phyloP scores from a whole-genome alignment of 2,113 vertebrate species.

The Caranx melampygus region DNA sequence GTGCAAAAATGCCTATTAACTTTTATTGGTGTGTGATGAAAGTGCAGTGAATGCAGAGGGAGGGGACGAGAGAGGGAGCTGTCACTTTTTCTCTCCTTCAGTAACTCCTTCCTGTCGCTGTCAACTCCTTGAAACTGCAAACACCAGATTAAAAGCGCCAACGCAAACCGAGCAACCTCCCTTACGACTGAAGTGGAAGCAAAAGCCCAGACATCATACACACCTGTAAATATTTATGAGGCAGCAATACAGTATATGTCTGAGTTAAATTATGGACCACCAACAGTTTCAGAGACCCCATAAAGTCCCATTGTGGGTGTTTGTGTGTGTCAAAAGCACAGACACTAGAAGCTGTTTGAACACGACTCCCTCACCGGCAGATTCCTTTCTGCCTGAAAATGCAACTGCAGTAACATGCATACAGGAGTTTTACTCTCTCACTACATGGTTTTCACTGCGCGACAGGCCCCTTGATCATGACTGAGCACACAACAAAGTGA shows the following conservation, averaged over 20 bases:
- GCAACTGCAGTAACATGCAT: slow-evolving; percentile 9
- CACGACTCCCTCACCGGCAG: slow-evolving; percentile 10
- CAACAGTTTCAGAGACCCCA: slow-evolving; percentile 45
- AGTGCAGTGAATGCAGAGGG: slow-evolving; percentile 39
- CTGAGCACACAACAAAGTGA: slow-evolving; percentile 59
- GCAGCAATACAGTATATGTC: slow-evolving; percentile 20
- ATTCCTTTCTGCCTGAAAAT: slow-evolving; percentile 37
- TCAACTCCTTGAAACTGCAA: slow-evolving; percentile 27
- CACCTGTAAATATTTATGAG: slow-evolving; percentile 72
- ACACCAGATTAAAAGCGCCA: slow-evolving; percentile 25
- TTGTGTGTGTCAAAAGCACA: slow-evolving; percentile 8
- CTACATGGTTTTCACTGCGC: slow-evolving; percentile 17
- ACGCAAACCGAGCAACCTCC: neutral
- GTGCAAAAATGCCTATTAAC: slow-evolving; percentile 59
- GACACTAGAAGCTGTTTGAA: slow-evolving; percentile 37
- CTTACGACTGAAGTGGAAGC: slow-evolving; percentile 10
- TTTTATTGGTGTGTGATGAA: slow-evolving; percentile 74
- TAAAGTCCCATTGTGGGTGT: slow-evolving; percentile 13
- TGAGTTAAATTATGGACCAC: slow-evolving; percentile 56
- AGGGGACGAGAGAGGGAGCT: slow-evolving; percentile 28
- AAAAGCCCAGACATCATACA: slow-evolving; percentile 23
- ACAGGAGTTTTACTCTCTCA: slow-evolving; percentile 8
- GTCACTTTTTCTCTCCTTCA: slow-evolving; percentile 34
- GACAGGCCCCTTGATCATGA: slow-evolving; percentile 47
- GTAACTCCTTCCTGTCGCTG: slow-evolving; percentile 15